phyloP scores from a whole-genome alignment of 1,140 invertebrate genomes.

The Drosophila serrata region DNA sequence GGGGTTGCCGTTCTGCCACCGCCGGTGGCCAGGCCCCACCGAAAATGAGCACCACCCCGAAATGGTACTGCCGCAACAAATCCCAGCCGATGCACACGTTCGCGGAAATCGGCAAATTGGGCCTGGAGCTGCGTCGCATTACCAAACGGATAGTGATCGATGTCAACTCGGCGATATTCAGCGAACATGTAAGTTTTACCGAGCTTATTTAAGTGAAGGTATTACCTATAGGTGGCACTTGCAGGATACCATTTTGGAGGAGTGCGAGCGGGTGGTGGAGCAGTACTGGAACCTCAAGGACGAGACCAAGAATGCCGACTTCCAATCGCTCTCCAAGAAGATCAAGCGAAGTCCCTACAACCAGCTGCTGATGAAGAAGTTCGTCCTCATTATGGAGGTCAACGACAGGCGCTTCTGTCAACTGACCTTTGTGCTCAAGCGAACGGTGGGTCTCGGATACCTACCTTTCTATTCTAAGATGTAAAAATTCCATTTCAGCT shows the following conservation, averaged over 20 bases:
- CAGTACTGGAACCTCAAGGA: slow-evolving; percentile 79
- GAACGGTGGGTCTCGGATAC: slow-evolving; percentile 60
- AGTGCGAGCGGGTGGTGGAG: slow-evolving; percentile 77
- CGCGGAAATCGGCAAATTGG: slow-evolving; percentile 78
- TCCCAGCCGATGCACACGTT: slow-evolving; percentile 84
- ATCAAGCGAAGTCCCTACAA: slow-evolving; percentile 84
- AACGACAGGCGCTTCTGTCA: slow-evolving; percentile 81
- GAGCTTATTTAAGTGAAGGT: not conserved
- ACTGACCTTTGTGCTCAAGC: slow-evolving; percentile 79
- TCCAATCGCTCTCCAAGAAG: slow-evolving; percentile 79
- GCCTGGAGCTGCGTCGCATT: slow-evolving; percentile 74
- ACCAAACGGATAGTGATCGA: slow-evolving; percentile 80
- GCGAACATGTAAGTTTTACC: slow-evolving; percentile 71
- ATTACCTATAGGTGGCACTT: too few species aligned
- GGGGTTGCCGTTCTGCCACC: slow-evolving; percentile 25
- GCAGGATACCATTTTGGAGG: slow-evolving; percentile 79
- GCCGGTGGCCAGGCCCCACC: slow-evolving; percentile 44
- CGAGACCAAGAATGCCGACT: slow-evolving; percentile 73
- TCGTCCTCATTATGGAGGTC: slow-evolving; percentile 69
- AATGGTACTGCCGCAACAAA: slow-evolving; percentile 85
- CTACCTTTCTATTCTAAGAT: not conserved
- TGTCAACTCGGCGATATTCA: slow-evolving; percentile 79
- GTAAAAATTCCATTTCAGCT: slow-evolving; percentile 31
- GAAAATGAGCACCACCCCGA: slow-evolving; percentile 82
- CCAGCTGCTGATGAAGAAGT: slow-evolving; percentile 77